Percentiles rank a stretch among this genome's conserved stretches.
These are phyloP conservation scores for Ascidia mentula DNA, from an alignment of 23 tunicate species.

Conservation along the genomic window DNA sequence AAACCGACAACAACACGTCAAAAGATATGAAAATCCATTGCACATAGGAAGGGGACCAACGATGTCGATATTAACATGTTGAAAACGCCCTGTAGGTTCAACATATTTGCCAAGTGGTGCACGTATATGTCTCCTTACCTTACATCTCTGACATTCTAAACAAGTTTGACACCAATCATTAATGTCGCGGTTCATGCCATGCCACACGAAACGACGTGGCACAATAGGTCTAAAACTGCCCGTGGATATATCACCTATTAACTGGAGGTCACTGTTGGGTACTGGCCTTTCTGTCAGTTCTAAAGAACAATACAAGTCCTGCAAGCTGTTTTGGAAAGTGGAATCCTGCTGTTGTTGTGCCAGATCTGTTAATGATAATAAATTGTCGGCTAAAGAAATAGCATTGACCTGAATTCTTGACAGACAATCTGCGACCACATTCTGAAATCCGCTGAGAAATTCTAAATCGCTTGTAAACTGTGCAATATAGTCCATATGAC, in stretches of 20 bases:
- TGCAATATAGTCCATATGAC: conserved; percentile 19
- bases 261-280: too few relatives aligned
- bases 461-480: conserved; percentile 20
- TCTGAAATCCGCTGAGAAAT: conserved; percentile 19
- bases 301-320: neutral
- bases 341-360: neutral
- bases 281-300: too few relatives aligned
- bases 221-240: too few relatives aligned
- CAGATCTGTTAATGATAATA: neutral
- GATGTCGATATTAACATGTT: neutral
- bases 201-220: too few relatives aligned
- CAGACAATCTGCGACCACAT: conserved; percentile 2
- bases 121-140: neutral
- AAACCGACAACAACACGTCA: conserved; percentile 5
- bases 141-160: too few relatives aligned
- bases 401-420: conserved; percentile 21
- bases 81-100: neutral
- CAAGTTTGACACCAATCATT: too few relatives aligned
- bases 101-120: neutral
- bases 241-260: too few relatives aligned
- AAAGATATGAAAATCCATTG: conserved; percentile 11
- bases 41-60: neutral
- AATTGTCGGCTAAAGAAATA: neutral
- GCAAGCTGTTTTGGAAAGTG: neutral
- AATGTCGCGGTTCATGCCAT: too few relatives aligned